Evolutionary conservation across 2,797 vertebrate species (phyloP).

Genomic region (Sebastes kiyomatsui): DNA sequence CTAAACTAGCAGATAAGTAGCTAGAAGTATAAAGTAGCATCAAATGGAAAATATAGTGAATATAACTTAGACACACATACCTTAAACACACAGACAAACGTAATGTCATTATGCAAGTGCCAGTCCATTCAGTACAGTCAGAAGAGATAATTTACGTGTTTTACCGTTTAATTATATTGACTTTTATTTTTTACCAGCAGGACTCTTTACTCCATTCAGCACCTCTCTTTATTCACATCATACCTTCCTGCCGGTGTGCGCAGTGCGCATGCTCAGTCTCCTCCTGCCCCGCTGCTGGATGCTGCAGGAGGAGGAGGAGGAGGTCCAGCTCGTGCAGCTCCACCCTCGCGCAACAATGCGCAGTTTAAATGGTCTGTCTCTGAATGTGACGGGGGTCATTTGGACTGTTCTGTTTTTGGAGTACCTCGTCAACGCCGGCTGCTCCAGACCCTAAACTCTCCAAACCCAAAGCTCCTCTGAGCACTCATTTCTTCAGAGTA

Average conservation of each 20-base stretch:
- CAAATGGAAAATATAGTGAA: background rate
- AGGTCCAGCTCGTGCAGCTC: slow-evolving; percentile 49
- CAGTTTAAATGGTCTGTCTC: slow-evolving; percentile 79
- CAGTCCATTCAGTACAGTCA: background rate
- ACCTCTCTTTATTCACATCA: background rate
- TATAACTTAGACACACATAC: background rate
- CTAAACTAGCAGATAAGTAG: background rate
- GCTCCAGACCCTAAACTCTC: slow-evolving; percentile 72
- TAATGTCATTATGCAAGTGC: background rate
- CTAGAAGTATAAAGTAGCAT: background rate
- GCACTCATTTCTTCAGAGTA: slow-evolving; percentile 29
- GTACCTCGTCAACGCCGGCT: slow-evolving; percentile 72
- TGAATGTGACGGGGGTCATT: slow-evolving; percentile 71
- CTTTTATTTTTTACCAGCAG: background rate
- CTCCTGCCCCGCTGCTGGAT: slow-evolving; percentile 12
- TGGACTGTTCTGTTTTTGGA: slow-evolving; percentile 83
- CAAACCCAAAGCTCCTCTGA: slow-evolving; percentile 48
- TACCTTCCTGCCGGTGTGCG: background rate
- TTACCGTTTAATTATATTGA: background rate
- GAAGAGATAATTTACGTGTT: background rate
- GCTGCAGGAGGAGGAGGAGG: slow-evolving; percentile 60
- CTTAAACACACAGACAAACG: background rate
- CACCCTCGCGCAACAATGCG: slow-evolving; percentile 61
- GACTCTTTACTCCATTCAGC: background rate
- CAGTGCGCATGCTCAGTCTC: slow-evolving; percentile 68